Conservation (phyloP, 2,797 vertebrate species). For the Acropternis orthonyx region DNA sequence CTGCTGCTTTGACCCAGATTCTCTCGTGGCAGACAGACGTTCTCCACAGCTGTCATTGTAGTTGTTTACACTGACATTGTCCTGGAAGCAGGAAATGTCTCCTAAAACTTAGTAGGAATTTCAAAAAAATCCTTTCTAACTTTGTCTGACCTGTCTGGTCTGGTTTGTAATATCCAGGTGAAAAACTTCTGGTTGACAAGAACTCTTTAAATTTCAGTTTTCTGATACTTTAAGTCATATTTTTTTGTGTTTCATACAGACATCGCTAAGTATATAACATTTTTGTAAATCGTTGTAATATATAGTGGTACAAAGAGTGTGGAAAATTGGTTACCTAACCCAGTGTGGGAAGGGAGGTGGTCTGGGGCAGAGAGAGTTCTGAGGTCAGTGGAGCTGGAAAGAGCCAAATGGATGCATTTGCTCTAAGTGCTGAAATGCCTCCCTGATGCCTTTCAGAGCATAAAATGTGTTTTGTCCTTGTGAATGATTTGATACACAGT, state of each 20-base stretch:
- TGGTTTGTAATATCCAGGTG: not conserved
- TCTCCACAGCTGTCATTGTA: not conserved
- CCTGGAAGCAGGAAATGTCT: not conserved
- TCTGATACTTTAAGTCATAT: not conserved
- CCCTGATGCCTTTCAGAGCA: not conserved
- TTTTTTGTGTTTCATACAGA: not conserved
- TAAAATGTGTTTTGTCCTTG: not conserved
- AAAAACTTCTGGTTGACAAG: not conserved
- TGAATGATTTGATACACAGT: not conserved
- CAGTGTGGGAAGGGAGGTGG: not conserved
- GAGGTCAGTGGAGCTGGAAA: not conserved
- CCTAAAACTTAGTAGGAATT: not conserved
- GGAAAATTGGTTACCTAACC: not conserved
- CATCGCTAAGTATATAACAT: too few species aligned
- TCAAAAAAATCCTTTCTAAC: rapidly evolving
- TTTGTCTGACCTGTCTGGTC: not conserved
- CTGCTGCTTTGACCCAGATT: not conserved
- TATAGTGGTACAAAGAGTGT: not conserved
- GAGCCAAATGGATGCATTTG: not conserved
- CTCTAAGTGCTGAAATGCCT: not conserved
- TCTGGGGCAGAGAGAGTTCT: not conserved
- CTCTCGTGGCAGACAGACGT: not conserved
- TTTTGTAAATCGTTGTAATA: not conserved
- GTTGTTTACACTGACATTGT: not conserved
- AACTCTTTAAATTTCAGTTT: not conserved